Evolutionary conservation across 1,140 invertebrate genomes (phyloP), one percentile per base, ranked within the genome.

Genomic region (Meloidogyne chitwoodi): DNA sequence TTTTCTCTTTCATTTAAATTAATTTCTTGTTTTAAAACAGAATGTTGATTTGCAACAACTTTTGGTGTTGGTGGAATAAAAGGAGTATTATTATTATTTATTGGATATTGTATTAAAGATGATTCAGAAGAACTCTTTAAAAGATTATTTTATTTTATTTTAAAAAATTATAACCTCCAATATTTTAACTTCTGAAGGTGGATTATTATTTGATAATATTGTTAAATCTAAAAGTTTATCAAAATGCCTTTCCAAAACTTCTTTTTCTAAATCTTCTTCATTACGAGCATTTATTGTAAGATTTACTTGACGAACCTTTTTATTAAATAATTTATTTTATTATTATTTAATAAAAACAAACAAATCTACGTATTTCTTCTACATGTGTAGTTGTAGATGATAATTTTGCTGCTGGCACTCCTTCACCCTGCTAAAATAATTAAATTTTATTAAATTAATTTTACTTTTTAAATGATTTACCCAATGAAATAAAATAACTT

Each of bases 401-500:
- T 41, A 81, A 56, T 31, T 68, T 56, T 26, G 62, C 62, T 10
- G 79, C 69, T 16, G 83, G 83, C 31, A 83, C 83, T 14, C 74
- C 65, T 61, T 82, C 82, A 22, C 82, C 82, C 78, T 83, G 82
- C 82, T 85, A 64, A 22, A 83, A 80, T 10, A 14, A 10, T n/a
- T 8, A 2, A 19, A 48, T 11, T 19, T 48, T 19, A 48, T 44
- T 11, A 5, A 48, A 19, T 38, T 16, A 19, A 48, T 48, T 38
- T 38, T 38, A 38, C 34, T 5, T 38, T 38, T 38, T 38, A 34
- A 34, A 4, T 34, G 2, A 27, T 63, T 63, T 68, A 83, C 82
- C 82, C 84, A 86, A 64, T 84, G 82, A 65, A 83, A 68, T n/a
- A 86, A 44, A 34, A 84, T 22, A 24, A 86, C 65, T 75, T 83